Evolutionary conservation across 2,113 vertebrate genomes (phyloP), one percentile per base, ranked within the genome.

Genomic region (Myotis davidii): DNA sequence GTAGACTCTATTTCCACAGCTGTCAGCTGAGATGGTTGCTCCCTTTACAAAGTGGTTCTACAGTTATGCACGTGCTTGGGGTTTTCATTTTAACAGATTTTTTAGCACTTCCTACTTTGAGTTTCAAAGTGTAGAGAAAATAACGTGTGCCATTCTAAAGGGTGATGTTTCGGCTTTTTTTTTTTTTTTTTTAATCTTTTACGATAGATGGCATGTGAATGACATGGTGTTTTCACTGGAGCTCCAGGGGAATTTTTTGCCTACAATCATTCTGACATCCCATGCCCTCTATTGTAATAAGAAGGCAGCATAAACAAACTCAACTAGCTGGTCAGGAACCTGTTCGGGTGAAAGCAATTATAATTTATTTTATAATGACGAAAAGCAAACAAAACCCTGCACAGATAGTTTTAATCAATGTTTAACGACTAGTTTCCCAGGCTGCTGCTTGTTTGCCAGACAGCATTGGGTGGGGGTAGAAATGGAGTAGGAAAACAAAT

Each of bases 151-250:
- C 29, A n/a, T 89, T 97, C 70, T 45, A 17, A 94, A 94, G 93
- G 96, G 90, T 91, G 85, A 69, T 88, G 96, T 94, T 95, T 92
- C 52, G 70, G 34, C 56, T 94, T 96, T 92, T 20, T n/a, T 37
- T 48, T 94, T 96, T 92, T 20, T n/a, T 23, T 94, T 96, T 92
- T 20, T n/a, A 12, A 65, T 96, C 54, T 93, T 97, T 93, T 48
- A 81, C 85, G 94, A 97, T 94, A 96, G 93, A 97, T 95, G 96
- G n/a, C 69, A 73, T 85, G 54, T 93, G 42, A 95, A 96, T 96
- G 79, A 97, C 97, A 94, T 96, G 70, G 27, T 97, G 88, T 94
- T 97, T 97, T 97, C 85, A 96, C 67, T 92, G 95, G 91, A 96
- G 82, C 82, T 96, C 90, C 64, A 91, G 78, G 77, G 69, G 92